Evolutionary conservation across 2,113 vertebrate genomes (phyloP).

Genomic region (Chloropsis cyanopogon): DNA sequence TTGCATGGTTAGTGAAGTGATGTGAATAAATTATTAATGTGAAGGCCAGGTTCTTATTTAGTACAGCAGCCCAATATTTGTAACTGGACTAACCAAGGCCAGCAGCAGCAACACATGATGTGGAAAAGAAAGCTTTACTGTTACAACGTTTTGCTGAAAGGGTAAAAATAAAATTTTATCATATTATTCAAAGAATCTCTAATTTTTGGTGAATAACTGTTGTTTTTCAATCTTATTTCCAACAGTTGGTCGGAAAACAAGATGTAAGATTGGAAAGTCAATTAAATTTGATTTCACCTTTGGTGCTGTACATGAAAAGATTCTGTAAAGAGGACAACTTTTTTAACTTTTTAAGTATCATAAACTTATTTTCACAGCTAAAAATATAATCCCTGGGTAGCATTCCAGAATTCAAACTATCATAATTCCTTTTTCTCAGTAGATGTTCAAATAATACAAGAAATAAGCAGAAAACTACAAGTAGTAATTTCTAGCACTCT

Average conservation of each 20-base stretch:
- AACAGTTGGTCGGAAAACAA: neutral
- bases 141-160: neutral
- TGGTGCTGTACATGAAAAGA: neutral
- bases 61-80: neutral
- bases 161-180: neutral
- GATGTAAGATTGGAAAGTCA: neutral
- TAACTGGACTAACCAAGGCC: neutral
- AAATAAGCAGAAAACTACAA: neutral
- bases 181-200: neutral
- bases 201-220: neutral
- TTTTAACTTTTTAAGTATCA: neutral
- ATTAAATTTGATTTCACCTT: neutral
- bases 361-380: neutral
- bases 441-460: neutral
- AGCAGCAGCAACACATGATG: neutral
- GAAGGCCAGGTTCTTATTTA: constrained; percentile 9
- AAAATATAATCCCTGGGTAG: neutral
- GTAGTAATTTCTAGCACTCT: neutral
- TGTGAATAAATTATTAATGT: constrained; percentile 45
- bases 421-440: neutral
- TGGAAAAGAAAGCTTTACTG: neutral
- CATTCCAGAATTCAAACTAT: neutral
- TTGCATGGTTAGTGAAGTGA: neutral
- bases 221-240: neutral
- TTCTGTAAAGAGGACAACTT: neutral